A percentile compares a stretch with the other conserved stretches of the same genome.
phyloP scores from a whole-genome alignment of 1,140 invertebrate genomes.

The Sipha flava region DNA sequence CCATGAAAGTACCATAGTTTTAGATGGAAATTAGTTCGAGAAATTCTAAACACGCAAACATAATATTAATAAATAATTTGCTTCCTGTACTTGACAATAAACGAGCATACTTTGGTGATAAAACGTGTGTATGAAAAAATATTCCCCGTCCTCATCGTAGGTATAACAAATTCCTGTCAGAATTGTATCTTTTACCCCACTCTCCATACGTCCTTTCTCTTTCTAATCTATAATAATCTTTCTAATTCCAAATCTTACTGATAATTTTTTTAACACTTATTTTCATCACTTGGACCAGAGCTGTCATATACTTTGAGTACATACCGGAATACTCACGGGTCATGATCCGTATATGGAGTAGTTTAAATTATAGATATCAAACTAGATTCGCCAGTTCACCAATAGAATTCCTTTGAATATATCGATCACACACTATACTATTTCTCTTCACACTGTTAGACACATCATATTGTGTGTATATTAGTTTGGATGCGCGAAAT shows the following conservation, averaged over 20 bases:
- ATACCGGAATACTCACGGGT: background rate
- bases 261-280: background rate
- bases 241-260: background rate
- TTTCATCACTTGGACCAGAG: background rate
- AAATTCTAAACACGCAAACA: no score
- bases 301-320: background rate
- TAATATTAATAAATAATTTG: no score
- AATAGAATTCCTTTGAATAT: background rate
- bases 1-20: no score
- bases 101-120: background rate
- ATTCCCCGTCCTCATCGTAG: background rate
- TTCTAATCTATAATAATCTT: background rate
- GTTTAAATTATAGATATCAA: constrained; percentile 26
- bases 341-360: constrained; percentile 6
- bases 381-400: background rate
- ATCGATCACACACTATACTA: background rate
- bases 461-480: no score
- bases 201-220: background rate
- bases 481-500: no score
- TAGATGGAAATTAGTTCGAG: no score
- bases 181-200: background rate
- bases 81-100: no score
- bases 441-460: no score
- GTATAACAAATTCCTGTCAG: constrained; percentile 9
- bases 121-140: background rate